Evolutionary conservation across 2,797 vertebrate species (phyloP).

Genomic region (Chromobotia macracanthus): DNA sequence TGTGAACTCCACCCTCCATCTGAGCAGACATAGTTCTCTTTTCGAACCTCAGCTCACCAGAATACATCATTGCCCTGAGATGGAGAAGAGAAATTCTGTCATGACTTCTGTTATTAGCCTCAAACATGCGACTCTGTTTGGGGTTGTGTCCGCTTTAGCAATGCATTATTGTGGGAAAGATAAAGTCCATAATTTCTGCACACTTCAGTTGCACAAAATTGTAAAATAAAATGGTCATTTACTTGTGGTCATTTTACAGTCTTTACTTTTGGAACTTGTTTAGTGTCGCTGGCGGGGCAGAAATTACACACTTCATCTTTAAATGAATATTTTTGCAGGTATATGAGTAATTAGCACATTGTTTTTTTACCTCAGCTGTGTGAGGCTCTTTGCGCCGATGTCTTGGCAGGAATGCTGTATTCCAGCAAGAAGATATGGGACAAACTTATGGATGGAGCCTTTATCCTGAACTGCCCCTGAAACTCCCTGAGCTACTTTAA

Average conservation of each 20-base stretch:
- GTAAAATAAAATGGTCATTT: slow-evolving; percentile 2
- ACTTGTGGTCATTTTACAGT: no score
- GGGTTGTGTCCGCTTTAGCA: neutral
- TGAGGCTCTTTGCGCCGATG: slow-evolving; percentile 94
- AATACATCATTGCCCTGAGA: slow-evolving; percentile 96
- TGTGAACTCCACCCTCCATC: slow-evolving; percentile 93
- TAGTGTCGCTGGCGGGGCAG: neutral
- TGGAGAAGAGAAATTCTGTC: neutral
- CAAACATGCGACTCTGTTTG: neutral
- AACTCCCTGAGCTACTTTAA: slow-evolving; percentile 97
- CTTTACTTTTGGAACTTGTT: no score
- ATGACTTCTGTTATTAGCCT: neutral
- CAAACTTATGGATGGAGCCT: slow-evolving; percentile 96
- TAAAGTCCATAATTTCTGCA: neutral
- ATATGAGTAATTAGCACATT: neutral
- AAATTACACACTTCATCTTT: neutral
- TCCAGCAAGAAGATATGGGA: slow-evolving; percentile 94
- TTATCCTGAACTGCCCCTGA: slow-evolving; percentile 97
- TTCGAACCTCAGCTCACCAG: slow-evolving; percentile 96
- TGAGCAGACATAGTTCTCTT: slow-evolving; percentile 93
- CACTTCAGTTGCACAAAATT: neutral
- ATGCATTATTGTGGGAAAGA: neutral
- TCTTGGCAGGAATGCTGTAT: slow-evolving; percentile 98
- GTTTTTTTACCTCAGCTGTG: slow-evolving; percentile 88
- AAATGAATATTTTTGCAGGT: neutral